Conservation (phyloP, 2,888 invertebrate species). For the Troides oblongomaculatus region DNA sequence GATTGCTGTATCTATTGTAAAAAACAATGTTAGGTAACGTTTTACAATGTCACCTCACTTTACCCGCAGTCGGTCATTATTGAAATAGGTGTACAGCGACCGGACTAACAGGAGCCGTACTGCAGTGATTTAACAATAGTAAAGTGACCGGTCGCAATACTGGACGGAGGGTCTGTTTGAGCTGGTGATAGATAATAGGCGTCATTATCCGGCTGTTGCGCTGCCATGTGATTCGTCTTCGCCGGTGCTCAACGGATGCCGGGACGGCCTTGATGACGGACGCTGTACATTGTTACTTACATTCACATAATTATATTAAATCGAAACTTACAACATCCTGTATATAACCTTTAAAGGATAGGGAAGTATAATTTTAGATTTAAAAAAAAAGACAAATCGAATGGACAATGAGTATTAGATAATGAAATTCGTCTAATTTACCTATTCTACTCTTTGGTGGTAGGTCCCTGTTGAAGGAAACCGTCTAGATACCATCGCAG, state of each 20-base stretch:
- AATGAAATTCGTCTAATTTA: too few species aligned
- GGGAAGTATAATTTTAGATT: too few species aligned
- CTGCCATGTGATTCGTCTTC: constrained; percentile 32
- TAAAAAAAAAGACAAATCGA: too few species aligned
- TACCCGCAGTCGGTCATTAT: constrained; percentile 14
- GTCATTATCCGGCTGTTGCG: constrained; percentile 59
- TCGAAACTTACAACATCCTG: too few species aligned
- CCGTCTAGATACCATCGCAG: too few species aligned
- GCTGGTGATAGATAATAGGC: constrained; percentile 49
- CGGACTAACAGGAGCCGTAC: not conserved
- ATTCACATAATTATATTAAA: too few species aligned
- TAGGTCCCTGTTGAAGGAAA: too few species aligned
- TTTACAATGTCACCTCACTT: constrained; percentile 18
- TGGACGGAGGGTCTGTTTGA: constrained; percentile 5
- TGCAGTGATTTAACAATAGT: constrained; percentile 17
- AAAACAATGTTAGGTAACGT: constrained; percentile 15
- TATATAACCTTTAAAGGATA: too few species aligned
- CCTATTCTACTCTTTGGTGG: too few species aligned
- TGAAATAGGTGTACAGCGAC: constrained; percentile 16
- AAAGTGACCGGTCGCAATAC: not conserved
- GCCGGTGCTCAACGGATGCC: constrained; percentile 20
- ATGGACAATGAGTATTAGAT: too few species aligned
- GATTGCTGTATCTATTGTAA: too few species aligned
- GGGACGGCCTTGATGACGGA: constrained; percentile 9
- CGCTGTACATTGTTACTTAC: too few species aligned